These are phyloP conservation scores for Syrmaticus mikado DNA, from an alignment of 2,113 vertebrate species.

Conservation along the genomic window DNA sequence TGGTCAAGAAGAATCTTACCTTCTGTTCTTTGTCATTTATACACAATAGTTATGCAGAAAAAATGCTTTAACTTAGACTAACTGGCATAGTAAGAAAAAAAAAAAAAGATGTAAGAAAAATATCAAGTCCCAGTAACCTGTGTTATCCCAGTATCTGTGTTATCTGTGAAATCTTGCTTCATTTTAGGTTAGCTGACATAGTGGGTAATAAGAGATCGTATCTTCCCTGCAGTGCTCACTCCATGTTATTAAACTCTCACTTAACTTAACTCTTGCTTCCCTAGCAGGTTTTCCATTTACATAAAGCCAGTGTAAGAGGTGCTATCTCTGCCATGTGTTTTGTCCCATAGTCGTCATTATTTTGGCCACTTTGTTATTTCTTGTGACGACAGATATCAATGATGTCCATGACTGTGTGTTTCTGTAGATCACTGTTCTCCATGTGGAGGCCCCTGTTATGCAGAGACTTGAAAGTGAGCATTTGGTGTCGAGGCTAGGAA, in stretches of 20 bases:
- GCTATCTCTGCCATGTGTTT: background rate
- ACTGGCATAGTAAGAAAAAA: background rate
- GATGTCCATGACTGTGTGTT: background rate
- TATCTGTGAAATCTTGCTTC: background rate
- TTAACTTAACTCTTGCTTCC: background rate
- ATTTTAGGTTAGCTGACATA: background rate
- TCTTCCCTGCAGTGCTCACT: background rate
- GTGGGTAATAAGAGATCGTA: background rate
- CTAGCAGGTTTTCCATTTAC: background rate
- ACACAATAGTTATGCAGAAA: background rate
- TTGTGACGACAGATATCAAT: background rate
- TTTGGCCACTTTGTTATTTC: background rate
- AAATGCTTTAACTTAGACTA: background rate
- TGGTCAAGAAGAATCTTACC: background rate
- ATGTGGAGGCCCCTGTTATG: background rate
- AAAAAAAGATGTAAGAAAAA: background rate
- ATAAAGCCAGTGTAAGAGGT: background rate
- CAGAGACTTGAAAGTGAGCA: background rate
- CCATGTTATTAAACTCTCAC: background rate
- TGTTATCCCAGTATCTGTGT: too few species aligned
- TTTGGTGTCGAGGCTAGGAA: background rate
- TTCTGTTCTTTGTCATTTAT: background rate
- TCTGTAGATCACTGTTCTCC: background rate
- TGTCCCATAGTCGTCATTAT: background rate
- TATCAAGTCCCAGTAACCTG: background rate